phyloP scores from a whole-genome alignment of 2,797 vertebrate species.

The Carcharodon carcharias region DNA sequence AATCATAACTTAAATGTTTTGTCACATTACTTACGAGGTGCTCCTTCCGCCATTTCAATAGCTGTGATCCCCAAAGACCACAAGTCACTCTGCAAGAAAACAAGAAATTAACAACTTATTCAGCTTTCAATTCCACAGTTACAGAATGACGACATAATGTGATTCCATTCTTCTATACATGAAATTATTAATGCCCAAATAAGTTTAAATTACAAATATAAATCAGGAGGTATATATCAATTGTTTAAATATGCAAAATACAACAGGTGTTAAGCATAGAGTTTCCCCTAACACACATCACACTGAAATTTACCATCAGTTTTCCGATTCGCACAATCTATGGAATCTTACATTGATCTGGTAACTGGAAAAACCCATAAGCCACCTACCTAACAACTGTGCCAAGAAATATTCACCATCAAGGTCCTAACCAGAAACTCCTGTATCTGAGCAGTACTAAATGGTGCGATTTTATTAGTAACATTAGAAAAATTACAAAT shows the following conservation, averaged over 20 bases:
- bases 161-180: background rate
- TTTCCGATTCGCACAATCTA: background rate
- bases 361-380: background rate
- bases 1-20: background rate
- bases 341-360: background rate
- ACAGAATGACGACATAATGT: too few relatives aligned
- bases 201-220: background rate
- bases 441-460: background rate
- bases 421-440: background rate
- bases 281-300: background rate
- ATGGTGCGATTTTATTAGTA: too few relatives aligned
- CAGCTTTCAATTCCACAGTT: constrained; percentile 35
- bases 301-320: background rate
- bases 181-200: background rate
- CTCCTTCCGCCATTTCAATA: constrained; percentile 97
- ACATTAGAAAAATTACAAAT: too few relatives aligned
- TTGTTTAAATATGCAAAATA: background rate
- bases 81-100: constrained; percentile 80
- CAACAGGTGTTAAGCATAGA: background rate
- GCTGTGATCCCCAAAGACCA: constrained; percentile 98
- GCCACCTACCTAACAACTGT: background rate
- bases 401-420: background rate
- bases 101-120: constrained; percentile 45
- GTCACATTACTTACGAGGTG: constrained; percentile 81
- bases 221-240: background rate